Percentiles rank a stretch among this genome's conserved stretches.
Evolutionary conservation across 2,113 vertebrate genomes (phyloP).

Genomic region (Varanus salvator): DNA sequence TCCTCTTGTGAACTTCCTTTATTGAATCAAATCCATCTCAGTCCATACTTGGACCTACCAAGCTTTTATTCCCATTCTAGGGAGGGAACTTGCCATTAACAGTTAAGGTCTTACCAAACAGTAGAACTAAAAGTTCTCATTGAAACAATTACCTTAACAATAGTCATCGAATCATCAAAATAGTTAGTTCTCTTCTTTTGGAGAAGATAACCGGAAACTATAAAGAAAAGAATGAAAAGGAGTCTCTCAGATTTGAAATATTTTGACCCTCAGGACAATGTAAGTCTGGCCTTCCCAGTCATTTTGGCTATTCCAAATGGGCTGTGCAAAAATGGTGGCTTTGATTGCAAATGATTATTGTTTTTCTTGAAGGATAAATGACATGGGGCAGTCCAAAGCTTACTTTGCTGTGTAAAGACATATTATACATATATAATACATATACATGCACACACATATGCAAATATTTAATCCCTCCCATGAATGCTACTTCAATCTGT

Average conservation of each 20-base stretch:
- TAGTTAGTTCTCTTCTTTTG: neutral
- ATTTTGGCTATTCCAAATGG: no score
- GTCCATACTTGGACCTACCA: neutral
- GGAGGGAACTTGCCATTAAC: neutral
- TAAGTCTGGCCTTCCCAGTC: neutral
- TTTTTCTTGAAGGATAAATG: no score
- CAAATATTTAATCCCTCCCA: no score
- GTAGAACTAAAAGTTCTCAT: neutral
- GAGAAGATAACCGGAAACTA: neutral
- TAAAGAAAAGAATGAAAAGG: neutral
- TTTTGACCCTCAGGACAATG: neutral
- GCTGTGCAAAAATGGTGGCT: no score
- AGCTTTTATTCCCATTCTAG: neutral
- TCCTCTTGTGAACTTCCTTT: no score
- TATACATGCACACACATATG: no score
- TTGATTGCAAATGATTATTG: no score
- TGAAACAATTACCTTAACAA: neutral
- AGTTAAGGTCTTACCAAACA: neutral
- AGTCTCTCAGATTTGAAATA: neutral
- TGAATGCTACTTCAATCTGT: no score
- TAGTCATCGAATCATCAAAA: neutral
- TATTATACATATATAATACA: no score
- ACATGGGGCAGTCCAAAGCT: no score
- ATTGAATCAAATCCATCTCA: no score
- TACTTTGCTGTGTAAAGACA: no score